Evolutionary conservation across 2,888 invertebrate species (phyloP).

Genomic region (Ephialtes manifestator): DNA sequence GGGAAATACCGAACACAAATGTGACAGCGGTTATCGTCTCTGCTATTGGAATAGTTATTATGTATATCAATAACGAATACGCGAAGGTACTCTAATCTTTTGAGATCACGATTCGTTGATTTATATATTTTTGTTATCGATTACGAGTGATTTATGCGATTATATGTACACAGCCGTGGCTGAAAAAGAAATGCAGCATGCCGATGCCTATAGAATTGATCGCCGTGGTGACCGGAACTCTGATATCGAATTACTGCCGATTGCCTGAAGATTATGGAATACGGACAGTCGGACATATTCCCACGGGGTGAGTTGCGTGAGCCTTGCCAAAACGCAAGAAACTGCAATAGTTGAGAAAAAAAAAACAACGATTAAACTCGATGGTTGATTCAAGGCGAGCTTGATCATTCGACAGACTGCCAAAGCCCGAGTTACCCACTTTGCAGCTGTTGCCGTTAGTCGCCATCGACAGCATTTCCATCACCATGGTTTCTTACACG

Average conservation of each 20-base stretch:
- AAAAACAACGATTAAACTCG: slow-evolving; percentile 32
- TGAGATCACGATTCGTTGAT: not conserved
- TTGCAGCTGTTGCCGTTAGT: slow-evolving; percentile 88
- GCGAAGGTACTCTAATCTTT: slow-evolving; percentile 87
- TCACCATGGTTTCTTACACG: slow-evolving; percentile 93
- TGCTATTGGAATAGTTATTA: slow-evolving; percentile 88
- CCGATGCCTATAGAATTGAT: slow-evolving; percentile 93
- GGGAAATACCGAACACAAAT: slow-evolving; percentile 88
- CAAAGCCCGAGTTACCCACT: slow-evolving; percentile 89
- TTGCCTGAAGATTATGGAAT: slow-evolving; percentile 87
- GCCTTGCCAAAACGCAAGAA: slow-evolving; percentile 3
- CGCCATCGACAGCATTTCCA: slow-evolving; percentile 89
- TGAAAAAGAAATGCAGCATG: slow-evolving; percentile 88
- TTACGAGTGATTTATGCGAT: not conserved
- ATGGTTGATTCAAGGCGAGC: slow-evolving; percentile 76
- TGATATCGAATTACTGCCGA: slow-evolving; percentile 88
- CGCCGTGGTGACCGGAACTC: slow-evolving; percentile 90
- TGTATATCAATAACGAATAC: slow-evolving; percentile 89
- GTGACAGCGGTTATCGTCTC: slow-evolving; percentile 89
- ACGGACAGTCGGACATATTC: slow-evolving; percentile 89
- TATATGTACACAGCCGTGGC: slow-evolving; percentile 86
- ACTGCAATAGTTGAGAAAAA: not conserved
- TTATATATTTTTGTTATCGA: not conserved
- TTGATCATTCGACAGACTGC: slow-evolving; percentile 87
- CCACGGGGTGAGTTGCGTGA: slow-evolving; percentile 89